Evolutionary conservation across 2,888 invertebrate species (phyloP).

Genomic region (Endotricha flammealis): DNA sequence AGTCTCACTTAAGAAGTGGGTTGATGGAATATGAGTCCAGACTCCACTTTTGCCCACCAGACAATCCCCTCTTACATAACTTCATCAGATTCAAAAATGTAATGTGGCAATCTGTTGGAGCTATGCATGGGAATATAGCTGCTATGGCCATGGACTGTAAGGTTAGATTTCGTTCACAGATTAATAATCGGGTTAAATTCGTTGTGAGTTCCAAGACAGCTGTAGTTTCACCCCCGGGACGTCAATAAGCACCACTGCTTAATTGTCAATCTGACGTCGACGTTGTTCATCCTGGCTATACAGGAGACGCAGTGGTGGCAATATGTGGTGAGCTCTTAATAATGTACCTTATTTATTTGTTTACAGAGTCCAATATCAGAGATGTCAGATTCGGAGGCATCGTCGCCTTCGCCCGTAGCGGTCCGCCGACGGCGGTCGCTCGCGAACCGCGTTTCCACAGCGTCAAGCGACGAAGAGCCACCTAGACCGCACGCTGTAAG

Average conservation of each 20-base stretch:
- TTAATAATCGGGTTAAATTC: too few relatives aligned
- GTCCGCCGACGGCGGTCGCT: slow-evolving; percentile 47
- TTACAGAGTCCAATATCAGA: slow-evolving; percentile 77
- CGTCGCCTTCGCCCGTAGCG: slow-evolving; percentile 53
- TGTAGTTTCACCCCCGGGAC: too few relatives aligned
- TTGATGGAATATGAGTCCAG: slow-evolving; percentile 42
- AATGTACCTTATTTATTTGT: slow-evolving; percentile 11
- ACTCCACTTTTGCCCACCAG: slow-evolving; percentile 31
- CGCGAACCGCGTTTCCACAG: slow-evolving; percentile 58
- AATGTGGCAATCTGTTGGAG: slow-evolving; percentile 55
- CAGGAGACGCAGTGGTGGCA: too few relatives aligned
- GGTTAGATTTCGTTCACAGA: slow-evolving; percentile 26
- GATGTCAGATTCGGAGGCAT: slow-evolving; percentile 77
- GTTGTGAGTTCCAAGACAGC: too few relatives aligned
- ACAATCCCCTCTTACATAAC: slow-evolving; percentile 33
- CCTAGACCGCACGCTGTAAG: slow-evolving; percentile 33
- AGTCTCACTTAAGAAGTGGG: slow-evolving; percentile 40
- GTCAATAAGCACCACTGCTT: too few relatives aligned
- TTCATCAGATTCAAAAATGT: slow-evolving; percentile 46
- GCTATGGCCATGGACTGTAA: slow-evolving; percentile 22
- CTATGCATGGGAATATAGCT: slow-evolving; percentile 48
- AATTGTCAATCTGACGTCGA: too few relatives aligned
- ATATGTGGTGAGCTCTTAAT: neutral
- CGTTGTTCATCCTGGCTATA: too few relatives aligned
- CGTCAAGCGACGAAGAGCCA: slow-evolving; percentile 63